Base-by-base conservation (phyloP, 2,797 vertebrate genomes). In the Phataginus tricuspis region DNA sequence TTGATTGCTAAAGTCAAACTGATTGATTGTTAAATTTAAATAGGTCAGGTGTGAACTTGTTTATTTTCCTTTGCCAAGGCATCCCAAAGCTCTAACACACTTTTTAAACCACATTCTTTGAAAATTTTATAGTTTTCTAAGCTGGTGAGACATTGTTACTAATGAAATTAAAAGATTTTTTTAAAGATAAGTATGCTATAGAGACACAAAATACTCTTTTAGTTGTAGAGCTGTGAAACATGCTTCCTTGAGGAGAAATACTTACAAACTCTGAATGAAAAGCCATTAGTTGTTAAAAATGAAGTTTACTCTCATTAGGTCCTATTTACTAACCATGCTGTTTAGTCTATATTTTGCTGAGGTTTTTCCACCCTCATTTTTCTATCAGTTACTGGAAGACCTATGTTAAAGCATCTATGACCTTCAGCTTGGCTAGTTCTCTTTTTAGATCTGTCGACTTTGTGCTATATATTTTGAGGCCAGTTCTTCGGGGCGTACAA, bases 181-280 rank as follows among this genome's bases (percentile, higher is more conserved):
- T 94, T 37, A 8, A 79, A 59, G 21, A 69, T 49, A n/a, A 16
- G 45, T 74, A 59, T 86, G n/a, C 23, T 74, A 13, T 93, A 57
- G 79, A 80, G 29, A 84, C 15, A 45, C 14, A 85, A 45, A 79
- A 39, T 66, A 72, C n/a, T 82, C 11, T 23, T 71, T 88, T 59
- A n/a, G 64, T 59, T 77, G 31, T 31, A 55, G 25, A 69, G 66
- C 45, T 84, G 5, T 49, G 72, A 94, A 94, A 64, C 7, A 59
- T 61, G n/a, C 42, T 95, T 75, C 86, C 49, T 27, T 53, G 19
- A 63, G 49, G 29, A 87, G 83, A 92, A 86, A 45, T 57, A 59
- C 49, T 83, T 77, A 64, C 7, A 83, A 86, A 85, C 39, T 91
- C 83, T 57, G 63, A 84, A 39, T 82, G 25, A 61, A 71, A 95